A percentile compares a stretch with the other conserved stretches of the same genome.
phyloP scores from a whole-genome alignment of 2,888 invertebrate genomes.

The Augochlorella aurata region DNA sequence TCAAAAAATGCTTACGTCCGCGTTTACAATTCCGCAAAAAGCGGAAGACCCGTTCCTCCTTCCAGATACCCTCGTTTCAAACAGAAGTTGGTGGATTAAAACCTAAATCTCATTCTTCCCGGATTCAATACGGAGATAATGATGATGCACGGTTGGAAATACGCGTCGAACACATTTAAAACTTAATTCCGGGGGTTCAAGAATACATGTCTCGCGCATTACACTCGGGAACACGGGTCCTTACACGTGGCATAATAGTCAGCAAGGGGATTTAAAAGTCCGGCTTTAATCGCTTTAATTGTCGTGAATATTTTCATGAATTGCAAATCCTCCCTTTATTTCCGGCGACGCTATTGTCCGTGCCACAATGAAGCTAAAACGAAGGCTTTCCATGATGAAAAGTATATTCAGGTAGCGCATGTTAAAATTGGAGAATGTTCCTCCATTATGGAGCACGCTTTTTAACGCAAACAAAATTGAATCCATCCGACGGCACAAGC shows the following conservation, averaged over 20 bases:
- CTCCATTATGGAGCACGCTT: not conserved
- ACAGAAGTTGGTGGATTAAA: not conserved
- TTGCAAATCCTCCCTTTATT: conserved; percentile 9
- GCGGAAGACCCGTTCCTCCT: not conserved
- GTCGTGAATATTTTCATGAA: conserved; percentile 19
- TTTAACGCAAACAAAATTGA: not conserved
- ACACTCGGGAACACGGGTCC: not conserved
- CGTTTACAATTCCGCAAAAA: not conserved
- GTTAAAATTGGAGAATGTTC: not conserved
- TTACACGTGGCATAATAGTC: not conserved
- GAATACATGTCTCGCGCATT: not conserved
- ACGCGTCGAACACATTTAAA: not conserved
- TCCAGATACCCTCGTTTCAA: not conserved
- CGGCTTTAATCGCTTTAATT: conserved; percentile 23
- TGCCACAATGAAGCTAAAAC: conserved; percentile 6
- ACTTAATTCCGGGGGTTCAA: not conserved
- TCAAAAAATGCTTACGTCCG: not conserved
- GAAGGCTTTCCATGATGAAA: not conserved
- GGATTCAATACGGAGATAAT: not conserved
- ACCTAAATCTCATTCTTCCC: not conserved
- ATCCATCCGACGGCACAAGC: not conserved
- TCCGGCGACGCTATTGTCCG: conserved; percentile 6
- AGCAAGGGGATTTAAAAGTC: conserved; percentile 9
- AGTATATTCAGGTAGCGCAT: not conserved
- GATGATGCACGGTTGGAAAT: not conserved